These are phyloP conservation scores for Cyanocitta stelleri DNA, from an alignment of 2,113 vertebrate species.

Conservation along the genomic window DNA sequence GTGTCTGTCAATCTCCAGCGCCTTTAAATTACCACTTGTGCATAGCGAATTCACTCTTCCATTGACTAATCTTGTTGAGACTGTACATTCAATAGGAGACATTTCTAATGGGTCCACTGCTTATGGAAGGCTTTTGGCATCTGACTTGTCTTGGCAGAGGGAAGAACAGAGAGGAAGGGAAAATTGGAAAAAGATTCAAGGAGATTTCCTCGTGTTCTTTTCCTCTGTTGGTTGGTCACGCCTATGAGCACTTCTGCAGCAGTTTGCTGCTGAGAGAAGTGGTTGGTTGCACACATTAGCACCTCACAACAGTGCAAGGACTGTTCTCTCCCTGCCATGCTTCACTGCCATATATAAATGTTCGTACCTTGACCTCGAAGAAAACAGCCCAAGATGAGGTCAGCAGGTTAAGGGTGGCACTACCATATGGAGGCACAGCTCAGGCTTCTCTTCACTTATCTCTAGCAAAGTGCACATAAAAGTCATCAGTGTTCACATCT, in stretches of 20 bases:
- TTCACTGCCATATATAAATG: not conserved
- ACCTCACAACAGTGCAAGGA: not conserved
- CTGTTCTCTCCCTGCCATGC: not conserved
- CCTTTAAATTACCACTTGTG: conserved; percentile 13
- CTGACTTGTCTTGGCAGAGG: not conserved
- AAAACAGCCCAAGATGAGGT: not conserved
- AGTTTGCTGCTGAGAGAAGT: not conserved
- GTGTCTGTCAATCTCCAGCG: conserved; percentile 14
- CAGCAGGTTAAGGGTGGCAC: not conserved
- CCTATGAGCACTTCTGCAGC: not conserved
- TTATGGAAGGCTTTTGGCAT: not conserved
- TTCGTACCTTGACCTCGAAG: not conserved
- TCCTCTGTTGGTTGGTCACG: not conserved
- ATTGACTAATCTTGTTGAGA: not conserved
- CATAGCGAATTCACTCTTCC: not conserved
- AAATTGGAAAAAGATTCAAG: not conserved
- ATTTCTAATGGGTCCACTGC: not conserved
- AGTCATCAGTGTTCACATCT: not conserved
- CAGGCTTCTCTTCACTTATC: not conserved
- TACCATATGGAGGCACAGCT: not conserved
- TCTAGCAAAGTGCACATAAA: not conserved
- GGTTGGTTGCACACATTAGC: not conserved
- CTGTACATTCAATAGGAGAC: not conserved
- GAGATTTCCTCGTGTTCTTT: not conserved
- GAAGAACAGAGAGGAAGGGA: not conserved